phyloP scores from a whole-genome alignment of 2,797 vertebrate genomes.

The Amniataba percoides region DNA sequence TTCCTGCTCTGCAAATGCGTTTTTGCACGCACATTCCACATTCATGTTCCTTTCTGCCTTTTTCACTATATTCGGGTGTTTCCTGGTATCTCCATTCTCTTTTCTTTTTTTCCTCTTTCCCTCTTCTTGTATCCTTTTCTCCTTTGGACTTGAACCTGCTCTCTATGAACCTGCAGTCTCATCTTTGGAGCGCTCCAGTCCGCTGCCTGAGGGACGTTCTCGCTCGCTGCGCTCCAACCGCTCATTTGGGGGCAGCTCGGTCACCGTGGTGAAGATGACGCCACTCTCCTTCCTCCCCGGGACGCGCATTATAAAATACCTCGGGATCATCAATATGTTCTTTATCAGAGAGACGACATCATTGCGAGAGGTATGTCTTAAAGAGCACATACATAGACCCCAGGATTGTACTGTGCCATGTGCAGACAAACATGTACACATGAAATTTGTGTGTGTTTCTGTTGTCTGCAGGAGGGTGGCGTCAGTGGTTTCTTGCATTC shows the following conservation, averaged over 20 bases:
- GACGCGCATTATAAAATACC: slow-evolving; percentile 95
- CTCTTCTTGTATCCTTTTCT: slow-evolving; percentile 28
- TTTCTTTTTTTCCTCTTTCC: slow-evolving; percentile 22
- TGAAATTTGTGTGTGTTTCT: slow-evolving; percentile 18
- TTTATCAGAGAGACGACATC: slow-evolving; percentile 98
- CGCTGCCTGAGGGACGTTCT: slow-evolving; percentile 90
- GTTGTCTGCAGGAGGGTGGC: slow-evolving; percentile 91
- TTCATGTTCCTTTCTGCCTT: slow-evolving; percentile 64
- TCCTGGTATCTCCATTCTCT: slow-evolving; percentile 66
- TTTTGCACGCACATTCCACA: slow-evolving; percentile 59
- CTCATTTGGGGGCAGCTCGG: slow-evolving; percentile 86
- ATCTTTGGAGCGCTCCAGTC: slow-evolving; percentile 93
- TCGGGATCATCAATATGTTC: slow-evolving; percentile 99
- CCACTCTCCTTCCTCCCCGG: slow-evolving; percentile 97
- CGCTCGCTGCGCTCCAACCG: slow-evolving; percentile 89
- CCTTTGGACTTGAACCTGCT: slow-evolving; percentile 41
- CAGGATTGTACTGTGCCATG: background rate
- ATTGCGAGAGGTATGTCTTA: slow-evolving; percentile 91
- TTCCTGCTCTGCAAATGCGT: slow-evolving; percentile 36
- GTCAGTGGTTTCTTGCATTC: slow-evolving; percentile 98
- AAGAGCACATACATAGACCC: background rate
- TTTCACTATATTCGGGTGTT: slow-evolving; percentile 62
- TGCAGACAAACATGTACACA: background rate
- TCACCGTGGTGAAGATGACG: slow-evolving; percentile 97
- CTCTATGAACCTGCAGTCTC: slow-evolving; percentile 84